phyloP scores from a whole-genome alignment of 2,113 vertebrate genomes.

The Callocephalon fimbriatum region DNA sequence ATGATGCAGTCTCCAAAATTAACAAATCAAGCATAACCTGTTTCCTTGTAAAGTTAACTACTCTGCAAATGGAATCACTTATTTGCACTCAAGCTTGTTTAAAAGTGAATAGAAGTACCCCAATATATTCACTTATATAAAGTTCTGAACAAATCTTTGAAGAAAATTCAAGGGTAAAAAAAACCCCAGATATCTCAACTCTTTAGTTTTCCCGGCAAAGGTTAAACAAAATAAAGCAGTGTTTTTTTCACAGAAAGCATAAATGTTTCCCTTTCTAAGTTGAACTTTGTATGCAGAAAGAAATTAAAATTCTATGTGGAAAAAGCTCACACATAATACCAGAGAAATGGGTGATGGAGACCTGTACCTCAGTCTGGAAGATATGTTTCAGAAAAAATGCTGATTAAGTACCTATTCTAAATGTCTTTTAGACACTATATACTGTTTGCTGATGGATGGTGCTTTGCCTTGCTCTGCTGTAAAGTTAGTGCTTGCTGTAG shows the following conservation, averaged over 20 bases:
- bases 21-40: not conserved
- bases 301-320: not conserved
- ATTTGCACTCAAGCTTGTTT: not conserved
- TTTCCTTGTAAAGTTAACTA: not conserved
- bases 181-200: rapidly evolving
- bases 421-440: not conserved
- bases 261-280: not conserved
- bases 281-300: not conserved
- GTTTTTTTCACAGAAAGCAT: not conserved
- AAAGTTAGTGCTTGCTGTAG: not conserved
- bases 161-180: not conserved
- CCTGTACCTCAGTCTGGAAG: not conserved
- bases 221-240: not conserved
- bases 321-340: not conserved
- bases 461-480: not conserved
- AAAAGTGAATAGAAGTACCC: not conserved
- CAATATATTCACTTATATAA: not conserved
- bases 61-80: not conserved
- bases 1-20: not conserved
- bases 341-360: not conserved
- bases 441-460: not conserved
- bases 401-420: not conserved
- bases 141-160: not conserved
- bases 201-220: not conserved
- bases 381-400: not conserved